phyloP scores from a whole-genome alignment of 2,113 vertebrate genomes.

The Charina bottae region DNA sequence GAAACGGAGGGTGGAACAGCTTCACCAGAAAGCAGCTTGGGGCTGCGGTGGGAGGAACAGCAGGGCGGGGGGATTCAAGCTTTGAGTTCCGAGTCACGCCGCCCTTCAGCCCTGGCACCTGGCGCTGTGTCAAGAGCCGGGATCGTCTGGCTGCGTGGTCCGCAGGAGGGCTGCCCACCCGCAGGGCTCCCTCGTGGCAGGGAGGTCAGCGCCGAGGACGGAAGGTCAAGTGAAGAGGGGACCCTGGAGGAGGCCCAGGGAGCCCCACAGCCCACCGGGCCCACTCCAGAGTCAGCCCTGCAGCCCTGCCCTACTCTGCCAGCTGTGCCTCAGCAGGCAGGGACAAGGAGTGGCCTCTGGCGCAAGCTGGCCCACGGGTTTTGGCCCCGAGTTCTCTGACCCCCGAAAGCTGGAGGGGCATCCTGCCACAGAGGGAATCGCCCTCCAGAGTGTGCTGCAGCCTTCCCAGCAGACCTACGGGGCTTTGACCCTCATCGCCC shows the following conservation, averaged over 20 bases:
- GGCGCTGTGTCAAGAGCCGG: background rate
- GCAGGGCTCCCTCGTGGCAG: background rate
- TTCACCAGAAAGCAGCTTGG: too few relatives aligned
- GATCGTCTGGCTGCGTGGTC: too few relatives aligned
- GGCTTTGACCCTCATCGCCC: too few relatives aligned
- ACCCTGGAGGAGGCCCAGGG: background rate
- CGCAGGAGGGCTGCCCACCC: background rate
- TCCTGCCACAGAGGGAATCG: too few relatives aligned
- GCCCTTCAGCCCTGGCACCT: background rate
- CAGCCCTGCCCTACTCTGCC: too few relatives aligned
- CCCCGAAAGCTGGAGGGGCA: background rate
- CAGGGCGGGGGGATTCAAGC: background rate
- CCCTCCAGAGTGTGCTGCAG: too few relatives aligned
- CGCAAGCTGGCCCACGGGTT: rapidly evolving
- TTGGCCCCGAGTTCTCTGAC: background rate
- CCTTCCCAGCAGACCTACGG: too few relatives aligned
- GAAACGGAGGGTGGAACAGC: too few relatives aligned
- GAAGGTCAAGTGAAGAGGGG: background rate
- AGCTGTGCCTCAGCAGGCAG: background rate
- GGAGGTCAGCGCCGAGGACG: background rate
- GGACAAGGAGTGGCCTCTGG: too few relatives aligned
- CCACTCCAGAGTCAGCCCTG: too few relatives aligned
- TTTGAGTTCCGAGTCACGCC: too few relatives aligned
- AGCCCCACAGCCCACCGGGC: background rate
- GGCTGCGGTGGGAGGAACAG: too few relatives aligned